Percentiles rank a stretch among this genome's conserved stretches.
Conservation (phyloP, 2,113 vertebrate genomes). For the Leucopsar rothschildi region DNA sequence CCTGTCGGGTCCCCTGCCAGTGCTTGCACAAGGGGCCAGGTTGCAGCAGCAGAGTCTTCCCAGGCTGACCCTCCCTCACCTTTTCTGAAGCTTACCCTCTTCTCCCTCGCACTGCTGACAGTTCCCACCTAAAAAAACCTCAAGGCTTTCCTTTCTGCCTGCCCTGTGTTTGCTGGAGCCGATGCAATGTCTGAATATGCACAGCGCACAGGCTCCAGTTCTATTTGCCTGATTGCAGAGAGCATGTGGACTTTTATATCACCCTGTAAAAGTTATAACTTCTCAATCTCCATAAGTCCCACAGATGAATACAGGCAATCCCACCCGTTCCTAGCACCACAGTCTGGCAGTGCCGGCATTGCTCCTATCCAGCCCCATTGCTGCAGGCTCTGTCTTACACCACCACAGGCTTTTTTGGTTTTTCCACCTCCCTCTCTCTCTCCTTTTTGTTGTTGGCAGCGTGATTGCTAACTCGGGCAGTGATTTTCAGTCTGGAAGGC, state of each 20-base stretch:
- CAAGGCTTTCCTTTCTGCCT: background rate
- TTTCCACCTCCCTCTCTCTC: fast-evolving
- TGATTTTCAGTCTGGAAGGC: background rate
- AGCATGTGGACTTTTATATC: background rate
- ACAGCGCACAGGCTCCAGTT: background rate
- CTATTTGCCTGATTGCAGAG: background rate
- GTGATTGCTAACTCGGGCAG: background rate
- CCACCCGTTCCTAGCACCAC: fast-evolving
- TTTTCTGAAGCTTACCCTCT: background rate
- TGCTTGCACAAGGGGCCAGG: fast-evolving
- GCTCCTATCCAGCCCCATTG: background rate
- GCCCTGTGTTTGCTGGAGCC: background rate
- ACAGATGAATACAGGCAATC: fast-evolving
- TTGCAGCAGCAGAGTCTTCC: background rate
- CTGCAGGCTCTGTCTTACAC: background rate
- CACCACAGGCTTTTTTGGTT: background rate
- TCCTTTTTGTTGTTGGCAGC: background rate
- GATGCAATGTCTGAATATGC: fast-evolving
- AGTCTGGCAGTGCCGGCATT: background rate
- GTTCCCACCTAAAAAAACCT: background rate
- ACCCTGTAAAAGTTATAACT: background rate
- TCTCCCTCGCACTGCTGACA: background rate
- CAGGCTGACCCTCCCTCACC: background rate
- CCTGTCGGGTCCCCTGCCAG: background rate
- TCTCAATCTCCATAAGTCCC: fast-evolving